These are phyloP conservation scores for Agonum fuliginosum DNA, from an alignment of 2,888 invertebrate genomes.

Conservation along the genomic window DNA sequence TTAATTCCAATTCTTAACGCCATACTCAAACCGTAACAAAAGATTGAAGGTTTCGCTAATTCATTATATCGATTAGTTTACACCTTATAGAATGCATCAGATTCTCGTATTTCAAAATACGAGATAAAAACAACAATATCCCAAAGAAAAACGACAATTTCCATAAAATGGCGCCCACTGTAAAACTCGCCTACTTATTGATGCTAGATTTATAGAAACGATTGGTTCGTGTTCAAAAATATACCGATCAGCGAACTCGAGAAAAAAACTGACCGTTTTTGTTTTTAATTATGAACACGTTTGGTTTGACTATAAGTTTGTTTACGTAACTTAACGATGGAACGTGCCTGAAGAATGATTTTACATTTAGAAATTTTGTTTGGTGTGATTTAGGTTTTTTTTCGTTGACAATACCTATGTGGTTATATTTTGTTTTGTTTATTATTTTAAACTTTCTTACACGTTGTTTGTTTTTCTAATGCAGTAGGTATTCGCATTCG, in stretches of 20 bases:
- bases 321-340: constrained; percentile 10
- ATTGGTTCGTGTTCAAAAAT: constrained; percentile 7
- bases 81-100: too few relatives aligned
- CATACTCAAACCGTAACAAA: constrained; percentile 15
- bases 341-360: constrained; percentile 6
- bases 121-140: constrained; percentile 21
- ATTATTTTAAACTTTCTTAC: background rate
- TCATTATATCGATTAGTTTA: background rate
- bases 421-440: background rate
- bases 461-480: constrained; percentile 1
- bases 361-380: constrained; percentile 4
- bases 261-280: constrained; percentile 11
- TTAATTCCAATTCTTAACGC: constrained; percentile 29
- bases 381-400: background rate
- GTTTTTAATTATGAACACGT: constrained; percentile 36
- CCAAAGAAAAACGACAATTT: constrained; percentile 25
- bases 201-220: constrained; percentile 4
- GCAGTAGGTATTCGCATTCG: background rate
- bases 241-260: constrained; percentile 28
- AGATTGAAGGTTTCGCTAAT: constrained; percentile 16
- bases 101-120: constrained; percentile 15
- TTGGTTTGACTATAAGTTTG: constrained; percentile 11
- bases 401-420: background rate
- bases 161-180: constrained; percentile 30
- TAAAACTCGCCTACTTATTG: constrained; percentile 10